Base-by-base conservation (phyloP, 92 coral and sea anemone genomes). In the Diadumene lineata region DNA sequence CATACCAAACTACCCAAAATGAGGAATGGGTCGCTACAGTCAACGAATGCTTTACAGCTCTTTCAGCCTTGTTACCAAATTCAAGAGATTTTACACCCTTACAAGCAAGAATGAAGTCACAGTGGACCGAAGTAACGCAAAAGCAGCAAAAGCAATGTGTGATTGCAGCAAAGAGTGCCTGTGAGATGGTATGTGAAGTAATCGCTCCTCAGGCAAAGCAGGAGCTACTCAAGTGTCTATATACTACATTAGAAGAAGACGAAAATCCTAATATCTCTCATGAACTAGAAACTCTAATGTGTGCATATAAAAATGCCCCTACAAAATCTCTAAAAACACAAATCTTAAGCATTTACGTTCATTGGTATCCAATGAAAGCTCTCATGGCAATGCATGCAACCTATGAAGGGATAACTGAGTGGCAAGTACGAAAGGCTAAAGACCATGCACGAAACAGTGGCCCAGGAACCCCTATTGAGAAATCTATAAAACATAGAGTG, bases 201-300 rank as follows among this genome's bases (percentile, higher is more conserved):
- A 72, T 89, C 27, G 94, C 94, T 21, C 94, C 94, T 51, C 50
- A 82, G 7, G 86, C 87, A 56, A 78, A 53, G 25, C 80, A 75
- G 27, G 90, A 89, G 31, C 51, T 85, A 31, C 69, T 89, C 50
- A 56, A 85, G 29, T 81, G 88, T 17, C 56, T 85, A 2, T 68
- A 31, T 60, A 31, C 81, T 38, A 48, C 66, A 24, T n/a, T 18
- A 23, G 15, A 73, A 62, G 68, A 75, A 26, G 22, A 50, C 7
- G 48, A 38, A 13, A 4, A 38, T 38, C 23, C n/a, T n/a, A n/a
- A 34, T 66, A 7, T 70, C n/a, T 78, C 85, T 63, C 46, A 44
- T 21, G 94, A 89, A 61, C 58, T 85, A 13, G 44, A 62, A 0
- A 64, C 66, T 10, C 71, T 85, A 9, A 79, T 89, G 84, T 74